Evolutionary conservation across 2,888 invertebrate species (phyloP).

Genomic region (Dasypogon diadema): DNA sequence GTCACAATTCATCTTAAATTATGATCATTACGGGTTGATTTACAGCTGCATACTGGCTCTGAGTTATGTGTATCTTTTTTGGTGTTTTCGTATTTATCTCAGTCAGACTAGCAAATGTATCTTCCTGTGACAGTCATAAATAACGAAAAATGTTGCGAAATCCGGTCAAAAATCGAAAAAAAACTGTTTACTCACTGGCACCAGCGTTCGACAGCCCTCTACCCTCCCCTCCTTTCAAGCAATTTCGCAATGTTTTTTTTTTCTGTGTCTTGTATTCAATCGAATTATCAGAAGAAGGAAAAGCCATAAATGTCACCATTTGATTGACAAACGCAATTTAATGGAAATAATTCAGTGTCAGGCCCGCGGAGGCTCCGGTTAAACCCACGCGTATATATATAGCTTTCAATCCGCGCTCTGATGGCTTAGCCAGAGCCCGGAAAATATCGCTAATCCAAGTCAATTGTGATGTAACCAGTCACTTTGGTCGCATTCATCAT

Average conservation of each 20-base stretch:
- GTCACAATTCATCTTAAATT: conserved; percentile 51
- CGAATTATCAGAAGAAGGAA: conserved; percentile 24
- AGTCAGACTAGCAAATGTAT: conserved; percentile 50
- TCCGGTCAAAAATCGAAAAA: conserved; percentile 46
- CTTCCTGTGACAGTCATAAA: conserved; percentile 49
- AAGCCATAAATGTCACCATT: conserved; percentile 39
- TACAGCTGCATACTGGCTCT: conserved; percentile 42
- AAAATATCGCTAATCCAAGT: conserved; percentile 27
- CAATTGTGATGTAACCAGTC: conserved; percentile 27
- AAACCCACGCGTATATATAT: conserved; percentile 29
- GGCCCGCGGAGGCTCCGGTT: not conserved
- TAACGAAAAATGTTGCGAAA: conserved; percentile 50
- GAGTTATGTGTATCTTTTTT: conserved; percentile 38
- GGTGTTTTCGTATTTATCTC: conserved; percentile 48
- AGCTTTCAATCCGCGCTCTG: not conserved
- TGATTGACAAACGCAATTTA: conserved; percentile 47
- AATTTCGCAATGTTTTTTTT: not conserved
- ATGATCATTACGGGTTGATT: conserved; percentile 51
- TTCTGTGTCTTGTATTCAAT: conserved; percentile 27
- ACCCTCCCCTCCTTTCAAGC: not conserved
- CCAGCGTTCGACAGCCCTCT: not conserved
- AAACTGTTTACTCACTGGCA: conserved; percentile 29
- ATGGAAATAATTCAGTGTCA: conserved; percentile 47
- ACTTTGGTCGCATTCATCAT: conserved; percentile 27
- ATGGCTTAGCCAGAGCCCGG: not conserved